Evolutionary conservation across 2,113 vertebrate genomes (phyloP), one percentile per base, ranked within the genome.

Genomic region (Propithecus coquereli): DNA sequence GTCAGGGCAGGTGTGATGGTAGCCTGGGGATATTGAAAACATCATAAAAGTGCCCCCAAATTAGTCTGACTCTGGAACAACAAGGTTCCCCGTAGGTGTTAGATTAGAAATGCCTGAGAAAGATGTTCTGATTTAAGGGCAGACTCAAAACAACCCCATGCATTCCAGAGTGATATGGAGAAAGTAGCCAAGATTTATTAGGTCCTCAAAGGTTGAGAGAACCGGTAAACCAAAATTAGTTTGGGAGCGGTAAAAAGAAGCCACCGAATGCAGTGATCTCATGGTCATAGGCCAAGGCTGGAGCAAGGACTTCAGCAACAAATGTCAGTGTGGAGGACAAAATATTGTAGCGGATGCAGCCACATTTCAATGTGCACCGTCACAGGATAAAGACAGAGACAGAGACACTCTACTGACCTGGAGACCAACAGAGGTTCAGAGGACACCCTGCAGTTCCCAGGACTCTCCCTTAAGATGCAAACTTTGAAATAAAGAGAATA

Each of bases 211-310:
- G 6, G 13, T 12, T 88, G 32, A 73, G 37, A 66, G 10, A 95
- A 70, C 2, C 25, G 11, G 6, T 54, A 37, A 92, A 59, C 5
- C 54, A 52, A 66, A 94, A 23, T 79, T 57, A 70, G 12, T 12
- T 5, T 63, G 52, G 20, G 17, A 23, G 8, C 77, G 22, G 17
- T 74, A 5, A 81, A 86, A 57, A 50, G 5, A 47, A 86, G 10
- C 7, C 50, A 61, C 17, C 0, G 0, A 68, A 74, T 9, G 10
- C 37, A 71, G 34, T 50, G 13, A 63, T 27, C 25, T 77, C 8
- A 2, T 12, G 7, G 20, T 16, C 5, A 1, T 40, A 83, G 70
- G n/a, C 1, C n/a, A 17, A 47, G 30, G 6, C 3, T n/a, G 16
- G 32, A 43, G 23, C 37, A 45, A 63, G 22, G 18, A 70, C n/a